Evolutionary conservation across 2,888 invertebrate species (phyloP).

Genomic region (Melipona beecheii): DNA sequence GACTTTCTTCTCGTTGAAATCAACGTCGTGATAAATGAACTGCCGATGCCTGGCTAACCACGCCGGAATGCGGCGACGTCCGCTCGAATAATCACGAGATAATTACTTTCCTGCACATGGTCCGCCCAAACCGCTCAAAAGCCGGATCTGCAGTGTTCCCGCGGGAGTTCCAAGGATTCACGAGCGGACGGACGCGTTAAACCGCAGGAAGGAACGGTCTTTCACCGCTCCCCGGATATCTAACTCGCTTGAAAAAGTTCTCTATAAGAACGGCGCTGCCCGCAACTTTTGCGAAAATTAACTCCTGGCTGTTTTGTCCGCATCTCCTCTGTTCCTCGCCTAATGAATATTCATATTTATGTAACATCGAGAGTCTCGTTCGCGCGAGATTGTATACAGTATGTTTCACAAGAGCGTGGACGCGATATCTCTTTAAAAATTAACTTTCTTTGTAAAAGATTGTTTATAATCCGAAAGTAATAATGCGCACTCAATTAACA

Average conservation of each 20-base stretch:
- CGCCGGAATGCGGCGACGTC: slow-evolving; percentile 47
- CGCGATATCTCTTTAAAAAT: too few relatives aligned
- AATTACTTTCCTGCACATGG: slow-evolving; percentile 62
- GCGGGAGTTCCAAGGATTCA: slow-evolving; percentile 63
- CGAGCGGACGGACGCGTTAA: slow-evolving; percentile 72
- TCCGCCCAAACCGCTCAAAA: slow-evolving; percentile 54
- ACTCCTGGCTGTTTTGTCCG: neutral
- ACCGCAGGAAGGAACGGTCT: slow-evolving; percentile 74
- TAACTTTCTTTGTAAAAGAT: too few relatives aligned
- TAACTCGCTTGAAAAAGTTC: slow-evolving; percentile 62
- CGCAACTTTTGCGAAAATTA: slow-evolving; percentile 13
- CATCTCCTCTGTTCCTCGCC: neutral
- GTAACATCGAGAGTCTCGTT: too few relatives aligned
- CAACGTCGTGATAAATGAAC: slow-evolving; percentile 40
- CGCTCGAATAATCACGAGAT: slow-evolving; percentile 60
- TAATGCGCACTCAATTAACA: too few relatives aligned
- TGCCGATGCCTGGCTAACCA: slow-evolving; percentile 30
- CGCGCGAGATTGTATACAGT: too few relatives aligned
- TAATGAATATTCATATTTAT: too few relatives aligned
- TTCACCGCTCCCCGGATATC: slow-evolving; percentile 69
- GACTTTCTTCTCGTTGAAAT: slow-evolving; percentile 13
- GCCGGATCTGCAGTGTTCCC: slow-evolving; percentile 61
- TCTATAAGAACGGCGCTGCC: slow-evolving; percentile 44
- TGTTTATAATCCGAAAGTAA: too few relatives aligned
- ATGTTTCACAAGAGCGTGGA: too few relatives aligned